phyloP scores from a whole-genome alignment of 1,140 invertebrate species.

The Alviniconcha marisindica region DNA sequence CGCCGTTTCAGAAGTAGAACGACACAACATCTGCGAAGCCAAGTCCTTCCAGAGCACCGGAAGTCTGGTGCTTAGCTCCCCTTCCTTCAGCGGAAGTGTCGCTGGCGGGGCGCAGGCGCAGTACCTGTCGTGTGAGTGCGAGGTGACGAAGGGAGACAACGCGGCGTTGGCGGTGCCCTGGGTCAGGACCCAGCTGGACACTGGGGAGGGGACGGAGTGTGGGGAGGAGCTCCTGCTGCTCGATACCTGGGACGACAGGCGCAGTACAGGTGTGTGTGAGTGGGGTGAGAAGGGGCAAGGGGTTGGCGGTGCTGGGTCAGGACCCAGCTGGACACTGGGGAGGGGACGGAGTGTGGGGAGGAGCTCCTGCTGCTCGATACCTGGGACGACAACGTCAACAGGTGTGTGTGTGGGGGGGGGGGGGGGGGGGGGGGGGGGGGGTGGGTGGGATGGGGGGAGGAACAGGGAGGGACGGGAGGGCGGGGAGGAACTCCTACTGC shows the following conservation, averaged over 20 bases:
- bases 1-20: constrained; percentile 16
- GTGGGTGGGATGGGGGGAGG: too few species aligned
- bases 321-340: neutral
- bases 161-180: constrained; percentile 13
- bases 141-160: neutral
- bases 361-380: constrained; percentile 23
- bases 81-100: constrained; percentile 29
- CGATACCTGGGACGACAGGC: constrained; percentile 20
- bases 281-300: neutral
- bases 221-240: constrained; percentile 26
- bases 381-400: neutral
- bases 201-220: neutral
- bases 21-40: constrained; percentile 34
- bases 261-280: neutral
- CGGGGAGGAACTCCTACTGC: constrained; percentile 18
- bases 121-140: constrained; percentile 35
- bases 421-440: neutral
- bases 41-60: constrained; percentile 10
- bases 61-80: constrained; percentile 33
- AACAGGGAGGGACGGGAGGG: neutral
- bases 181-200: neutral
- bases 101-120: neutral
- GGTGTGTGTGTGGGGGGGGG: neutral
- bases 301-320: neutral
- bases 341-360: constrained; percentile 18